Base-by-base conservation (phyloP, 64 coral and sea anemone genomes). In the Cladopsammia gracilis region DNA sequence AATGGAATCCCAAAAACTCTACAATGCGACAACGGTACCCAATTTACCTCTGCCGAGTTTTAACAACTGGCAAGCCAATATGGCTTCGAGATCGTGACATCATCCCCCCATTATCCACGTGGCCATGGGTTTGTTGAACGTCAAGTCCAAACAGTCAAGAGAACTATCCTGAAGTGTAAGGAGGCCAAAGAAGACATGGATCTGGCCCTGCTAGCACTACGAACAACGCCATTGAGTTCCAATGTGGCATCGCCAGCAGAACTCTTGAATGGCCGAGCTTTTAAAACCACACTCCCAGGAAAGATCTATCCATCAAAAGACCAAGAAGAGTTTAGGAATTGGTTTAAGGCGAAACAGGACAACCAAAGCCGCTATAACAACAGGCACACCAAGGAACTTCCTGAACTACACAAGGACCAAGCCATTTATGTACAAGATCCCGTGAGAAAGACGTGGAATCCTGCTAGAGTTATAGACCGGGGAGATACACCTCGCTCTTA, bases 71-170 rank as follows among this genome's bases (percentile, higher is more conserved):
- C 85, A 56, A 87, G 71, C 47, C 59, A 71, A 58, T 73, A 87
- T 87, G 85, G 85, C 10, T 87, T 87, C 57, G 54, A 73, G 58
- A 68, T 74, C 34, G 50, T 87, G 66, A 87, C 69, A 9, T n/a
- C n/a, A n/a, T 87, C 85, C 34, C 25, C 68, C 2, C 48, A 48
- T 7, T 34, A 34, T 34, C 67, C 85, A 58, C 0, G 68, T 53
- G 85, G 85, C 51, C 85, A 87, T 68, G 85, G 85, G 12, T 87
- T 87, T 22, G 53, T 87, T 26, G 85, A 87, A 87, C 67, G 67
- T 12, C 85, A 87, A 87, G 70, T 87, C 14, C 69, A 87, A 24
- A 87, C 67, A 34, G 85, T 87, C 24, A 87, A 87, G 69, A 87
- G 74, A 50, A 73, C 25, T 11, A 69, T 87, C 66, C 71, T 73